Evolutionary conservation across 2,797 vertebrate genomes (phyloP).

Genomic region (Myotis planiceps): DNA sequence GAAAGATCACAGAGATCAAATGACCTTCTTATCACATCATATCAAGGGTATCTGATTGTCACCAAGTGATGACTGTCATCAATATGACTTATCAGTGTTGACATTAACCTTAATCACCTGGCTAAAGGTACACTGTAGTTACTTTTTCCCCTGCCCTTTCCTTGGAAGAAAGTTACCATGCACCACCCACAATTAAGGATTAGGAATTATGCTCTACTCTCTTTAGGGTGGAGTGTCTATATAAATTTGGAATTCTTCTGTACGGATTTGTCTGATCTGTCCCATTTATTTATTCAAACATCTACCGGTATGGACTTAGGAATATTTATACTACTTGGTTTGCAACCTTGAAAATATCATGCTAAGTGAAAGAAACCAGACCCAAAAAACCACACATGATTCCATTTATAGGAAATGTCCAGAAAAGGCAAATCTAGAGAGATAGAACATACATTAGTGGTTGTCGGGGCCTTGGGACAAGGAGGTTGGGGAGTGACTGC

Average conservation of each 20-base stretch:
- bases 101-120: not conserved
- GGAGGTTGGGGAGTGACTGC: not conserved
- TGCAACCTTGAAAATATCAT: not conserved
- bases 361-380: not conserved
- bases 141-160: not conserved
- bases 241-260: not conserved
- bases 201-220: not conserved
- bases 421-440: not conserved
- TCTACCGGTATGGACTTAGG: not conserved
- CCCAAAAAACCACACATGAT: not conserved
- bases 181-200: not conserved
- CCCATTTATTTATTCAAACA: not conserved
- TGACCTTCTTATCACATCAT: not conserved
- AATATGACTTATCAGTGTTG: not conserved
- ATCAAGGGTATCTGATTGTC: not conserved
- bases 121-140: not conserved
- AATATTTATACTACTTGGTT: not conserved
- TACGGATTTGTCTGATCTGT: not conserved
- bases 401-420: not conserved
- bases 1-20: not conserved
- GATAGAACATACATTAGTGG: not conserved
- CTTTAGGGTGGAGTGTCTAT: not conserved
- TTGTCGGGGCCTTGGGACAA: not conserved
- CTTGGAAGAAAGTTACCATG: not conserved
- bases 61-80: not conserved